Percentiles rank a stretch among this genome's conserved stretches.
These are phyloP conservation scores for Anas platyrhynchos DNA, from an alignment of 2,113 vertebrate genomes.

Conservation along the genomic window DNA sequence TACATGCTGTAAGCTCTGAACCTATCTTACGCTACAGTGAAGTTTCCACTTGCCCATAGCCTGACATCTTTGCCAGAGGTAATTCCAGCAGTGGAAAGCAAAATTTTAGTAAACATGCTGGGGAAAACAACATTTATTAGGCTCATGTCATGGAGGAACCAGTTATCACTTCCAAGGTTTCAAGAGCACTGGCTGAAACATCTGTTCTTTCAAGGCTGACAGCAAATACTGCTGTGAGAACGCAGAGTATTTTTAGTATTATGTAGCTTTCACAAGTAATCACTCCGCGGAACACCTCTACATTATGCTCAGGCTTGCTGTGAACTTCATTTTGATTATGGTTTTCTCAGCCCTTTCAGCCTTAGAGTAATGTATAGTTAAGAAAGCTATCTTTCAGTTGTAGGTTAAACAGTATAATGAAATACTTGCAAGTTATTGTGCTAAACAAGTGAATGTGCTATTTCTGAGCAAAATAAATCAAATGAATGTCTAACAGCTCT, in stretches of 20 bases:
- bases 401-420: not conserved
- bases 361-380: too few relatives aligned
- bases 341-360: too few relatives aligned
- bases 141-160: not conserved
- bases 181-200: not conserved
- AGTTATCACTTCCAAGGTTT: not conserved
- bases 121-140: not conserved
- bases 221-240: not conserved
- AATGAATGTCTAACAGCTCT: not conserved
- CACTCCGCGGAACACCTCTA: not conserved
- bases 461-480: not conserved
- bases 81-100: not conserved
- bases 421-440: not conserved
- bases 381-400: not conserved
- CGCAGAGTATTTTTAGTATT: not conserved
- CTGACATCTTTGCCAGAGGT: not conserved
- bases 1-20: not conserved
- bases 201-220: not conserved
- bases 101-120: not conserved
- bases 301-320: not conserved
- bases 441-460: not conserved
- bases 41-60: not conserved
- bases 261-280: not conserved
- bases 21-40: not conserved
- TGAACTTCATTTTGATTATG: not conserved